Conservation (phyloP, 2,113 vertebrate species). For the Xerus inauris region DNA sequence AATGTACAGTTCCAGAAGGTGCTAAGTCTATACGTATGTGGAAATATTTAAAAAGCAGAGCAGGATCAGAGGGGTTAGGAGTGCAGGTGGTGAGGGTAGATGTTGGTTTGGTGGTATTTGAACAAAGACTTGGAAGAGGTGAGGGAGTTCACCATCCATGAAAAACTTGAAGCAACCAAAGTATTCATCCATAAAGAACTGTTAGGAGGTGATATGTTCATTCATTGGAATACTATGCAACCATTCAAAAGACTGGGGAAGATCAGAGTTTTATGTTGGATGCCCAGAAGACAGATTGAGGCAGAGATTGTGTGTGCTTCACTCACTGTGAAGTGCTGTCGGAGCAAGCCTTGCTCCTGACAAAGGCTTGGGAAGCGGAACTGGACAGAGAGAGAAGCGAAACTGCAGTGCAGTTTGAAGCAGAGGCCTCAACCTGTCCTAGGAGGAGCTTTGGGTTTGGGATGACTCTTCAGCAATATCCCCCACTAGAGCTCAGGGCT, state of each 20-base stretch:
- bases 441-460: not conserved
- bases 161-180: not conserved
- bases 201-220: not conserved
- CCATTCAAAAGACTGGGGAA: no score
- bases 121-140: not conserved
- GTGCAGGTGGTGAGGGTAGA: not conserved
- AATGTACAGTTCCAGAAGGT: not conserved
- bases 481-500: not conserved
- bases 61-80: not conserved
- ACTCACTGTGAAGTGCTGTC: not conserved
- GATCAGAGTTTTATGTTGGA: not conserved
- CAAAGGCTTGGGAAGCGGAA: not conserved
- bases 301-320: not conserved
- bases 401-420: fast-evolving
- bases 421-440: not conserved
- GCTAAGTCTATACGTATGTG: not conserved
- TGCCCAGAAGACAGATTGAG: not conserved
- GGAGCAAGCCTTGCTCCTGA: not conserved
- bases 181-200: not conserved
- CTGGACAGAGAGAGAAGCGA: not conserved
- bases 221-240: not conserved
- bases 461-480: not conserved
- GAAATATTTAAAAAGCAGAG: not conserved
- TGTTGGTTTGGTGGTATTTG: not conserved
- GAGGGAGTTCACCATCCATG: not conserved